Evolutionary conservation across 2,113 vertebrate genomes (phyloP).

Genomic region (Nannospalax galili): DNA sequence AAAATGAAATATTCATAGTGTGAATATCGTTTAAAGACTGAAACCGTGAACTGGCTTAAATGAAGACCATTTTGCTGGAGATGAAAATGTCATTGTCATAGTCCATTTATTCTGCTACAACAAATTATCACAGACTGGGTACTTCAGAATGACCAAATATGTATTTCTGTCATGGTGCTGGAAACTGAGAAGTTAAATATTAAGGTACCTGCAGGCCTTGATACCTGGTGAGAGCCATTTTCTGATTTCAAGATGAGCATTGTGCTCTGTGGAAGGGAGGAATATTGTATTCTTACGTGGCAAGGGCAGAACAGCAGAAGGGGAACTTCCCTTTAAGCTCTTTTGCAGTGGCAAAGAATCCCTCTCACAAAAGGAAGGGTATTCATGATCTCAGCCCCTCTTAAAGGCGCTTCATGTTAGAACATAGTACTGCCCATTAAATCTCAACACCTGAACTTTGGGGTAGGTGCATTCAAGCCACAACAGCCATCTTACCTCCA

Average conservation of each 20-base stretch:
- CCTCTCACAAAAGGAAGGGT: not conserved
- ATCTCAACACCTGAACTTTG: too few species aligned
- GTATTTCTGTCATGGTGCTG: too few species aligned
- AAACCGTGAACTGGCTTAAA: not conserved
- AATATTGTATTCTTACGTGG: not conserved
- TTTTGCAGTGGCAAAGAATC: not conserved
- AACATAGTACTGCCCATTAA: not conserved
- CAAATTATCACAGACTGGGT: not conserved
- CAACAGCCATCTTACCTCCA: too few species aligned
- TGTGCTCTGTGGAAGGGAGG: too few species aligned
- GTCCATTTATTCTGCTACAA: not conserved
- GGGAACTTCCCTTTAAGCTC: not conserved
- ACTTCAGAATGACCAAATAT: not conserved
- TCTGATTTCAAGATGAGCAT: not conserved
- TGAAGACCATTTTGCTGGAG: not conserved
- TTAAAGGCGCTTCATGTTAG: not conserved
- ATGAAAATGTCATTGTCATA: not conserved
- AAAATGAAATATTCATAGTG: not conserved
- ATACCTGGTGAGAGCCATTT: not conserved
- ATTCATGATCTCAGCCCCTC: too few species aligned
- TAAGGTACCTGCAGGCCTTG: not conserved
- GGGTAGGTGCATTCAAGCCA: not conserved
- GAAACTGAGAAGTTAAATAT: not conserved
- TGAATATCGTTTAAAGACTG: not conserved
- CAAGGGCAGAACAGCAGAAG: accelerated